Conservation (phyloP, 1,140 invertebrate genomes). For the Tenebrio molitor region DNA sequence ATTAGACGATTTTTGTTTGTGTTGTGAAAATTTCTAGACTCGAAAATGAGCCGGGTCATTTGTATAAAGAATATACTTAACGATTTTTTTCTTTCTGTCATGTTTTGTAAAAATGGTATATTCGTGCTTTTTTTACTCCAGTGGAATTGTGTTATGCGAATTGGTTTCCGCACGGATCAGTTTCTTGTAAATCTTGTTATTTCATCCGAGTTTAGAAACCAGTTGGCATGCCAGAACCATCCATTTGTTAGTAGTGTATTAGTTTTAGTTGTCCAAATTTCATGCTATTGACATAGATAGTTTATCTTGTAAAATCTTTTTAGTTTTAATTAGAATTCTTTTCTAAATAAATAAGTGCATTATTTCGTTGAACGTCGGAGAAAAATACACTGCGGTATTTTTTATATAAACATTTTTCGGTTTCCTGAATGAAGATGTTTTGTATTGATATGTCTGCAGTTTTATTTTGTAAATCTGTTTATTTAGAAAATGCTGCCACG, state of each 20-base stretch:
- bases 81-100: conserved; percentile 50
- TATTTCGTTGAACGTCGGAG: conserved; percentile 58
- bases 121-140: conserved; percentile 50
- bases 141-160: background rate
- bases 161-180: conserved; percentile 21
- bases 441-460: conserved; percentile 29
- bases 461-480: conserved; percentile 52
- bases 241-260: conserved; percentile 49
- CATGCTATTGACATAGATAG: conserved; percentile 46
- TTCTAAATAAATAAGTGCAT: conserved; percentile 62
- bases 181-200: conserved; percentile 40
- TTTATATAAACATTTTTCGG: conserved; percentile 56
- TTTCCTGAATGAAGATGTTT: conserved; percentile 11
- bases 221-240: background rate
- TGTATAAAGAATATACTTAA: conserved; percentile 54
- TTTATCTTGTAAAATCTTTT: conserved; percentile 51
- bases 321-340: conserved; percentile 53
- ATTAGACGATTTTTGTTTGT: conserved; percentile 13
- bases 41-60: conserved; percentile 51
- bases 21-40: conserved; percentile 32
- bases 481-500: conserved; percentile 60
- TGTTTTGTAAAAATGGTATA: conserved; percentile 53
- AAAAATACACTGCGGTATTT: conserved; percentile 56
- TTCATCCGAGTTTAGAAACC: background rate
- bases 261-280: conserved; percentile 51